Evolutionary conservation across 2,113 vertebrate species (phyloP).

Genomic region (Gymnogyps californianus): DNA sequence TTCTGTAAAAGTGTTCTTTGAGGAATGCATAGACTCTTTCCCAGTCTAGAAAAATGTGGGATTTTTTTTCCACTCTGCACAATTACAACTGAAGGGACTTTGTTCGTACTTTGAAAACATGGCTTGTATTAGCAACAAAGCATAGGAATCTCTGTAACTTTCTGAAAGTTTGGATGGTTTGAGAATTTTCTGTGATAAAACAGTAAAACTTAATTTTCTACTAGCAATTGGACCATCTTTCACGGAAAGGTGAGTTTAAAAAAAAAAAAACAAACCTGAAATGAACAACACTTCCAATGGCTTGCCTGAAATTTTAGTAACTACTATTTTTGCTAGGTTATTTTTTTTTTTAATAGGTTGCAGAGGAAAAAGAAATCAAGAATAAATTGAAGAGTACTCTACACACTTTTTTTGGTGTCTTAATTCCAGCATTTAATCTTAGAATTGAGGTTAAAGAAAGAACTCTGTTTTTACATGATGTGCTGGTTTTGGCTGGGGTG

Average conservation of each 20-base stretch:
- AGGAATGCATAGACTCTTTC: background rate
- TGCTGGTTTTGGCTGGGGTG: no score
- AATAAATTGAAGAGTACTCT: background rate
- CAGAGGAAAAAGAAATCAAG: background rate
- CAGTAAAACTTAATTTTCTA: background rate
- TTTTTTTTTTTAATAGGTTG: background rate
- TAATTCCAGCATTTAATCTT: background rate
- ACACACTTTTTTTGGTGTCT: background rate
- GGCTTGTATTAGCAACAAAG: background rate
- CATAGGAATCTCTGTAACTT: background rate
- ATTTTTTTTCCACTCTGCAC: background rate
- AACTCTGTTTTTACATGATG: background rate
- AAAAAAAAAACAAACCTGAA: background rate
- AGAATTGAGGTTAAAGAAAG: background rate
- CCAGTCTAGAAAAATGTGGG: background rate
- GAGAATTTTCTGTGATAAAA: background rate
- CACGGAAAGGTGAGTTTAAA: background rate
- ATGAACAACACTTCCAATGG: background rate
- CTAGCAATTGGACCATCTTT: background rate
- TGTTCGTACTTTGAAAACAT: background rate
- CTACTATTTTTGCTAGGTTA: background rate
- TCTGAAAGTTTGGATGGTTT: background rate
- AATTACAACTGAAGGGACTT: background rate
- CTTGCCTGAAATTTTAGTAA: background rate
- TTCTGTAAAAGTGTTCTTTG: background rate